Conservation (phyloP, 2,113 vertebrate species). For the Falcunculus frontatus region DNA sequence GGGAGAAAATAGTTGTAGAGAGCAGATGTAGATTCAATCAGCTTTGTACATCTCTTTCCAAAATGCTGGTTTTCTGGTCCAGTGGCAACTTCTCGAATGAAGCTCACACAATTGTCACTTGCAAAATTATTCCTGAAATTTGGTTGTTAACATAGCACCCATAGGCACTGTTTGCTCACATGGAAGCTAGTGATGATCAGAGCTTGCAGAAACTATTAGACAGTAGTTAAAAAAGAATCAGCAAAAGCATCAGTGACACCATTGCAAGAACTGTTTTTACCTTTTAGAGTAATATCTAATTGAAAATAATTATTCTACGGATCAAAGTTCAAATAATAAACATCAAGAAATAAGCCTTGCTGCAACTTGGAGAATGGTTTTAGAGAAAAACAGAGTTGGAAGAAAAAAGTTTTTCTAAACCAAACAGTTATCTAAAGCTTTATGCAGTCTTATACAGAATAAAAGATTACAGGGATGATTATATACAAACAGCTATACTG, state of each 20-base stretch:
- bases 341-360: not conserved
- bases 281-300: not conserved
- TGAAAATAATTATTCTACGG: not conserved
- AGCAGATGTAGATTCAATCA: not conserved
- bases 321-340: not conserved
- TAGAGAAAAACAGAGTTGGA: not conserved
- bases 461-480: not conserved
- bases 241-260: not conserved
- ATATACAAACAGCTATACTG: not conserved
- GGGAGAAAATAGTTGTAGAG: not conserved
- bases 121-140: not conserved
- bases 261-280: not conserved
- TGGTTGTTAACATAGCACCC: not conserved
- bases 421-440: not conserved
- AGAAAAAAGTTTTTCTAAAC: not conserved
- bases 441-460: not conserved
- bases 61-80: not conserved
- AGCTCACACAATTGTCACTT: not conserved
- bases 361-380: not conserved
- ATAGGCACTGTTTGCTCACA: not conserved
- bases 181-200: fast-evolving
- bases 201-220: not conserved
- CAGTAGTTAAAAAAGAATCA: not conserved
- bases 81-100: not conserved
- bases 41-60: not conserved